These are phyloP conservation scores for Dinomys branickii DNA, from an alignment of 2,113 vertebrate species.

Conservation along the genomic window DNA sequence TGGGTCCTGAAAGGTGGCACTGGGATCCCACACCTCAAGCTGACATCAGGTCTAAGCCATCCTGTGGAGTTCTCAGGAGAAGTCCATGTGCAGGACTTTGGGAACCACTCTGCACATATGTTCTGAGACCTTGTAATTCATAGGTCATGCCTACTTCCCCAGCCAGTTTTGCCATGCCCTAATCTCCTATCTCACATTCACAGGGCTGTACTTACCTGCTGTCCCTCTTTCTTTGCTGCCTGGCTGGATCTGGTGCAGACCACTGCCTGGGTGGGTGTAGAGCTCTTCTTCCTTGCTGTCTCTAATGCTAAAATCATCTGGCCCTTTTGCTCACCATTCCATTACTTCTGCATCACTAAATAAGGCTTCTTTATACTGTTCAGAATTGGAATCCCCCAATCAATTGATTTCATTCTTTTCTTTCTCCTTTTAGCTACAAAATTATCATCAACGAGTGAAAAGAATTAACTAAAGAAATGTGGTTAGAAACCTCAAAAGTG, in stretches of 20 bases:
- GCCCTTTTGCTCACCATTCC: neutral
- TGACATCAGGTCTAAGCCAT: neutral
- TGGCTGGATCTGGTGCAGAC: neutral
- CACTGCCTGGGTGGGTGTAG: neutral
- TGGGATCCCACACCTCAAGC: neutral
- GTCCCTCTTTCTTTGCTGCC: neutral
- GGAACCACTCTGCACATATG: neutral
- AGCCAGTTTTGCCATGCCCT: neutral
- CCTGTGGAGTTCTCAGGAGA: neutral
- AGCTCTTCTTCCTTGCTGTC: neutral
- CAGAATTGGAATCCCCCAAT: neutral
- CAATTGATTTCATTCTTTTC: neutral
- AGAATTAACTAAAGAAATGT: neutral
- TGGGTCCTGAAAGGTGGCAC: neutral
- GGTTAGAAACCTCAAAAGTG: neutral
- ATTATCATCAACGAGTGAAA: neutral
- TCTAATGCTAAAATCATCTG: neutral
- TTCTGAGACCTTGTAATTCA: neutral
- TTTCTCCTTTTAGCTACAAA: neutral
- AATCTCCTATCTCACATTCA: neutral
- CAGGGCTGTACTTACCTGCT: neutral
- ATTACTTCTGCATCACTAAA: neutral
- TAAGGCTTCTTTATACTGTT: neutral
- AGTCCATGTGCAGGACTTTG: neutral
- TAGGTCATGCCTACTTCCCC: neutral